Conservation (phyloP, 35 echinoderm and acorn worm genomes). For the Lytechinus variegatus region DNA sequence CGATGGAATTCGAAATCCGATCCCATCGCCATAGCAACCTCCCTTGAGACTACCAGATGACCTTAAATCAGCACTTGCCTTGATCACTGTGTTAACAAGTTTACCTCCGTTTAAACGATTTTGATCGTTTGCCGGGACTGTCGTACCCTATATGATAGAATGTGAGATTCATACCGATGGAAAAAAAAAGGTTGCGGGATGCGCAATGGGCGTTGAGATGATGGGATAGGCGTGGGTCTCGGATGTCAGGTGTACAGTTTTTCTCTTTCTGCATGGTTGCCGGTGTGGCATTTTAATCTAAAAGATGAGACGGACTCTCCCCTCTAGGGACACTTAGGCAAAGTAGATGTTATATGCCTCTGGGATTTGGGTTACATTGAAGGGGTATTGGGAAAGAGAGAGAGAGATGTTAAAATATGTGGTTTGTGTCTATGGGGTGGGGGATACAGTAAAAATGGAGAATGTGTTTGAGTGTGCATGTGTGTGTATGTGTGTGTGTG, state of each 20-base stretch:
- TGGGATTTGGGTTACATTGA: constrained; percentile 7
- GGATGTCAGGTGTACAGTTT: not conserved
- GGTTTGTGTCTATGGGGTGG: not conserved
- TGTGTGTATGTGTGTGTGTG: not conserved
- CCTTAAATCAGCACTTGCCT: not conserved
- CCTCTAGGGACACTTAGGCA: constrained; percentile 43
- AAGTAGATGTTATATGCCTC: constrained; percentile 45
- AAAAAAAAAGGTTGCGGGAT: not conserved
- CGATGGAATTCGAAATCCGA: constrained; percentile 10
- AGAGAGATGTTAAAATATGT: not conserved
- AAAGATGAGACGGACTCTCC: constrained; percentile 17
- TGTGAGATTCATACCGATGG: not conserved
- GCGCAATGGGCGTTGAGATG: not conserved
- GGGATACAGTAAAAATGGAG: not conserved
- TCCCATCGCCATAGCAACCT: not conserved
- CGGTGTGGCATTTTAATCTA: constrained; percentile 31
- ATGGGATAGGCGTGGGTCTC: not conserved
- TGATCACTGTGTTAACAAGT: constrained; percentile 10
- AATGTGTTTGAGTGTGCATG: not conserved
- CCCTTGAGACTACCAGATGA: not conserved
- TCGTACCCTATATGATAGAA: not conserved
- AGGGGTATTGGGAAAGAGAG: not conserved
- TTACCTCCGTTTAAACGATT: not conserved
- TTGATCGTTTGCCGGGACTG: not conserved
- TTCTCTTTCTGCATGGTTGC: not conserved